Conservation (phyloP, 2,113 vertebrate genomes). For the Rhombomys opimus region DNA sequence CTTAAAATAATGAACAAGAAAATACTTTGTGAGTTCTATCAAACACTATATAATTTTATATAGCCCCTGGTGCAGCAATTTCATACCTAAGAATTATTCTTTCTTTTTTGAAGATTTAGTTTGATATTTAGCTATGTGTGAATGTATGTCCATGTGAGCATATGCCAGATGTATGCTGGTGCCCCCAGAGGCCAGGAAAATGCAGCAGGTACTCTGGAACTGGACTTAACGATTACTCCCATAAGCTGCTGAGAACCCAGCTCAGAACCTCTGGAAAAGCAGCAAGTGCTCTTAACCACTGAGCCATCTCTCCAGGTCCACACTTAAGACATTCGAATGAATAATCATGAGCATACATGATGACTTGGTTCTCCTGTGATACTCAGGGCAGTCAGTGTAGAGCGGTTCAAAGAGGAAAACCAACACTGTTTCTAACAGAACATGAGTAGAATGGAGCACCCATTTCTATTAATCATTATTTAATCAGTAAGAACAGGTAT, state of each 20-base stretch:
- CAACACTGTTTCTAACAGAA: background rate
- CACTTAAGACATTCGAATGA: conserved; percentile 18
- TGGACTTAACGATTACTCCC: background rate
- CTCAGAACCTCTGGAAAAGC: background rate
- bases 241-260: background rate
- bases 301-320: background rate
- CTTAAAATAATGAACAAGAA: conserved; percentile 60
- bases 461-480: background rate
- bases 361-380: background rate
- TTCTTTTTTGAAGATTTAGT: background rate
- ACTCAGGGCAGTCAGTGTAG: background rate
- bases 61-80: background rate
- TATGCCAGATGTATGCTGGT: background rate
- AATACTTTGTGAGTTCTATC: background rate
- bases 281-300: background rate
- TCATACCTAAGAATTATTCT: conserved; percentile 22
- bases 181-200: background rate
- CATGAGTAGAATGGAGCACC: background rate
- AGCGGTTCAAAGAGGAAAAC: background rate
- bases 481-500: background rate
- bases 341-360: background rate
- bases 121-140: background rate
- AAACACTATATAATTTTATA: conserved; percentile 2
- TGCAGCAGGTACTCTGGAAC: background rate
- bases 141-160: background rate